Base-by-base conservation (phyloP, 2,797 vertebrate genomes). In the Monodelphis domestica region DNA sequence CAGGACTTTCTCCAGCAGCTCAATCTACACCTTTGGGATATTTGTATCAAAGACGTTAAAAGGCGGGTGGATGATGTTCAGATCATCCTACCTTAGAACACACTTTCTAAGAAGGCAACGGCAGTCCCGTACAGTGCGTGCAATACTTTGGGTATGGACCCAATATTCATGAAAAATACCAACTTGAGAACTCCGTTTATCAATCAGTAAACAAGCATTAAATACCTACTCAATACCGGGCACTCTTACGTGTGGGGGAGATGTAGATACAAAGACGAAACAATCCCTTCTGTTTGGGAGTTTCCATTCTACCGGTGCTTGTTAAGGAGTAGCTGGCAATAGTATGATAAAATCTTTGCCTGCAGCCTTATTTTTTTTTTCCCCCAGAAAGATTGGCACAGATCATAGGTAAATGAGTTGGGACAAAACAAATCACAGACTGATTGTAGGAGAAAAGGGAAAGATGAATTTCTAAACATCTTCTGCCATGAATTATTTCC, bases 401-500 rank as follows among this genome's bases (percentile, higher is more conserved):
- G 38, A n/a, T 28, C n/a, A 26, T 55, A 4, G 2, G 33, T 30
- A 87, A 29, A 2, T 53, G 54, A 88, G 29, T 21, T 51, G 91
- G 54, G 52, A 70, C 55, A 56, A 30, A 95, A 70, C n/a, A 78
- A 84, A 45, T 33, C 26, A 9, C 63, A 52, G 24, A 91, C 89
- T 87, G 28, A 52, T 78, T 95, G 87, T 57, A 50, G 33, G 45
- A 21, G 90, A 50, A 29, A 63, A 70, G 78, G 54, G 10, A 55
- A 95, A 92, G 92, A 55, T 91, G 87, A 88, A 78, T 63, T 95
- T 87, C n/a, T 51, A 88, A 92, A 12, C 5, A 12, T 93, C 91
- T 54, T 38, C 30, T 59, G 89, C 12, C 56, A 6, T 90, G 56
- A 84, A 38, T 88, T 57, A 33, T 78, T 93, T 96, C 45, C 63